Conservation (phyloP, 2,113 vertebrate species). For the Coracopsis vasa region DNA sequence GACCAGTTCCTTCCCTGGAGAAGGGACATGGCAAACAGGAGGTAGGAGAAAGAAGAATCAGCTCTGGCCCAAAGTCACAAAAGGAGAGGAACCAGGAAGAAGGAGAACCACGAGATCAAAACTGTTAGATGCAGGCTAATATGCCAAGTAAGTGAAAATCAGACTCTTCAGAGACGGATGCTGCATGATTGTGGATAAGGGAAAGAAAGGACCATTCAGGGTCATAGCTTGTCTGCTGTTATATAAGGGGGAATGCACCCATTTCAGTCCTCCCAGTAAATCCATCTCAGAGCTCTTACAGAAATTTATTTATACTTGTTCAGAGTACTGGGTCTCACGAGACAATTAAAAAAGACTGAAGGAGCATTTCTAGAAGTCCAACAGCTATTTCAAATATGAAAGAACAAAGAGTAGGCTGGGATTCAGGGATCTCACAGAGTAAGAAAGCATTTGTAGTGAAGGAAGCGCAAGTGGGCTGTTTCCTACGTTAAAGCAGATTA, state of each 20-base stretch:
- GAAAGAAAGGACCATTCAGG: neutral
- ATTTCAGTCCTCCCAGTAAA: neutral
- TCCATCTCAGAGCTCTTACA: neutral
- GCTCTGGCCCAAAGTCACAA: neutral
- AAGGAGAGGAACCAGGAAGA: neutral
- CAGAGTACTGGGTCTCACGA: constrained; percentile 6
- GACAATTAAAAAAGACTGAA: constrained; percentile 10
- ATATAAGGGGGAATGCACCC: neutral
- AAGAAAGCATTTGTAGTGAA: neutral
- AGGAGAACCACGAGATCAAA: neutral
- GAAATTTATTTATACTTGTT: constrained; percentile 24
- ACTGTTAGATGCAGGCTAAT: neutral
- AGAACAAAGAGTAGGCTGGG: constrained; percentile 30
- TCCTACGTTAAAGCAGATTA: constrained; percentile 43
- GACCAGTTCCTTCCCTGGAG: neutral
- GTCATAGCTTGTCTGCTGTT: neutral
- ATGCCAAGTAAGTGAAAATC: neutral
- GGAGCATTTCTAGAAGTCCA: constrained; percentile 6
- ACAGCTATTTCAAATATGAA: constrained; percentile 27
- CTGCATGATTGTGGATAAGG: neutral
- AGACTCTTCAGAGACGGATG: neutral
- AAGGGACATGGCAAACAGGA: neutral
- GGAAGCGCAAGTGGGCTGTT: neutral
- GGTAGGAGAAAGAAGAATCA: neutral
- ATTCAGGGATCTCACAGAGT: neutral